Conservation (phyloP, 2,888 invertebrate genomes). For the Ophion obscuratus region DNA sequence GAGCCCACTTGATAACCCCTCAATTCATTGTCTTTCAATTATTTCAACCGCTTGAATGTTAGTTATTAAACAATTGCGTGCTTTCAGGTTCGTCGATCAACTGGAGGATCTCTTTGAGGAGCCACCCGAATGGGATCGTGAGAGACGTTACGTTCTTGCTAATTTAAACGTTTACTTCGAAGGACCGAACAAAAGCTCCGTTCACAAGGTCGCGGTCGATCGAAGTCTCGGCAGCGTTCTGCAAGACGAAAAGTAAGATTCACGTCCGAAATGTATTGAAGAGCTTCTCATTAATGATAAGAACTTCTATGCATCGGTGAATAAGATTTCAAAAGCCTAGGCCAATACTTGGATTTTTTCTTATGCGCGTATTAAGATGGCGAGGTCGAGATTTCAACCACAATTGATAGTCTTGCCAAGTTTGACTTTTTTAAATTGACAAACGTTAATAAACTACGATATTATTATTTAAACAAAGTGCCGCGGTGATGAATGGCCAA, state of each 20-base stretch:
- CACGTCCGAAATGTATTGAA: background rate
- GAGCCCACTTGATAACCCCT: constrained; percentile 74
- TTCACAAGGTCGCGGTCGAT: constrained; percentile 86
- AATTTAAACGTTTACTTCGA: constrained; percentile 91
- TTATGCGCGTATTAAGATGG: too few relatives aligned
- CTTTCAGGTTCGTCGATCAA: constrained; percentile 86
- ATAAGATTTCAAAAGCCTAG: background rate
- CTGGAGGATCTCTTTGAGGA: constrained; percentile 89
- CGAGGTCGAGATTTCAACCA: too few relatives aligned
- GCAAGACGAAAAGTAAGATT: constrained; percentile 85
- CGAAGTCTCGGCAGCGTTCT: constrained; percentile 87
- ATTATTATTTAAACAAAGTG: too few relatives aligned
- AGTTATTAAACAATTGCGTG: too few relatives aligned
- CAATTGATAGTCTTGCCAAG: too few relatives aligned
- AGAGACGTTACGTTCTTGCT: constrained; percentile 87
- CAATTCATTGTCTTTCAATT: background rate
- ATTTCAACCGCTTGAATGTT: background rate
- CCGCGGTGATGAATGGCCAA: too few relatives aligned
- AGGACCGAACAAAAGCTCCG: constrained; percentile 86
- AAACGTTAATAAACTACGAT: too few relatives aligned
- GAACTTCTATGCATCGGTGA: background rate
- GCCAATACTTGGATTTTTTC: too few relatives aligned
- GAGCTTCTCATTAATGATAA: background rate
- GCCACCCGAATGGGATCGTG: constrained; percentile 90
- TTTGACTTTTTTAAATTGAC: too few relatives aligned